Base-by-base conservation (phyloP, 1,140 invertebrate genomes). In the Cydia strobilella region DNA sequence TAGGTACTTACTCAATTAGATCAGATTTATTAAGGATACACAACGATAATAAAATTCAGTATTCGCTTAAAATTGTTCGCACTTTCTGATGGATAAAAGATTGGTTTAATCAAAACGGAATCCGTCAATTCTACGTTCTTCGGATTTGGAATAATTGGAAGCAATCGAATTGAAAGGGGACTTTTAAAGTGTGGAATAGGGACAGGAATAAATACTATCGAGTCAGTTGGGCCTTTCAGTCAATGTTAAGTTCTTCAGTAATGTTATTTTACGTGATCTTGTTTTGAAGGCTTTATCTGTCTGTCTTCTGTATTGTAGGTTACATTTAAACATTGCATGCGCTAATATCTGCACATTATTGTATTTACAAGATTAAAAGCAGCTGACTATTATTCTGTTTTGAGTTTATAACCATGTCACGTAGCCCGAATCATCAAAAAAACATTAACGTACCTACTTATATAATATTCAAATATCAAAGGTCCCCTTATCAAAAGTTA, bases 11-110 rank as follows among this genome's bases (percentile, higher is more conserved):
- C 54, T 59, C 20, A 59, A 59, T 59, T 59, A 59, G 54, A 59
- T 59, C 20, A 59, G 54, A 59, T 59, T 59, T 59, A 59, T 59
- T 59, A 59, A 23, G n/a, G 54, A 59, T 59, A 59, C 54, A 59
- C 54, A 59, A 59, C 54, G 54, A 59, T 59, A 59, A 59, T 59
- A 59, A 59, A 59, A 59, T 59, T 59, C 5, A 59, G 54, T 3
- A 59, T 12, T 59, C 54, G 54, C 20, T 59, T 59, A 59, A n/a
- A n/a, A n/a, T 59, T 20, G 54, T 59, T 59, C n/a, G 54, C 54
- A 59, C 54, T 59, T 59, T 59, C 54, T 23, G 18, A 23, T 59
- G 20, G 54, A 12, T 23, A 59, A 59, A 59, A 59, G 54, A 59
- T 59, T 59, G 54, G 54, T 20, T 59, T 20, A 59, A 59, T 59